Evolutionary conservation across 2,797 vertebrate species (phyloP), one percentile per base, ranked within the genome.

Genomic region (Pseudotriccus pelzelni): DNA sequence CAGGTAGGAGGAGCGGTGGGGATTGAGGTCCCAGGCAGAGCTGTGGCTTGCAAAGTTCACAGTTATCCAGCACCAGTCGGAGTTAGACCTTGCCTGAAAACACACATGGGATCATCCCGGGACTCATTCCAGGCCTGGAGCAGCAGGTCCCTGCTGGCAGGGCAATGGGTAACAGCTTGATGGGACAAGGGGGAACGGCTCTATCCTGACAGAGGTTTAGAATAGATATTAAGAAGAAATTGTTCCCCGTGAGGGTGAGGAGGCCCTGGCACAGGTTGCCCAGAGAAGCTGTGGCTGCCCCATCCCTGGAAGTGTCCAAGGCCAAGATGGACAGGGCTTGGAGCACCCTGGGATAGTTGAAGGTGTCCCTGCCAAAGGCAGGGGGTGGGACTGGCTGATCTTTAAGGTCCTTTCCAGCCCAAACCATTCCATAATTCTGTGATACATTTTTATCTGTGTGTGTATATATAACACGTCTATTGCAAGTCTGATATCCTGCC

Each of bases 251-350:
- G 64, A 64, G 28, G 27, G 12, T 44, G n/a, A 4, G 0, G 7
- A 46, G 44, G 17, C 58, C 7, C 28, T 50, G 7, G 56, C 49
- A 44, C 1, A 19, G 2, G 2, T 0, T 44, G 12, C 34, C 41
- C 62, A 55, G 77, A 53, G 34, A 4, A 68, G 30, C 69, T 68
- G 63, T 63, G 70, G 9, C 64, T 77, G 37, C 7, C 17, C 24
- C 50, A 70, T 20, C 50, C 58, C 44, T 77, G 64, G 8, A 34
- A 30, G 14, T 70, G 64, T 7, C 24, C n/a, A 12, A 12, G 28
- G 28, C 16, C 56, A 37, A 24, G 8, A 2, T 44, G 0, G 50
- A 30, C 12, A 14, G 2, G 5, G 12, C n/a, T 56, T 58, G 30
- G 62, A 44, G 41, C 22, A 43, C 17, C 62, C 62, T 64, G n/a